phyloP scores from a whole-genome alignment of 2,888 invertebrate species.

The Sphaeridia pumilis region DNA sequence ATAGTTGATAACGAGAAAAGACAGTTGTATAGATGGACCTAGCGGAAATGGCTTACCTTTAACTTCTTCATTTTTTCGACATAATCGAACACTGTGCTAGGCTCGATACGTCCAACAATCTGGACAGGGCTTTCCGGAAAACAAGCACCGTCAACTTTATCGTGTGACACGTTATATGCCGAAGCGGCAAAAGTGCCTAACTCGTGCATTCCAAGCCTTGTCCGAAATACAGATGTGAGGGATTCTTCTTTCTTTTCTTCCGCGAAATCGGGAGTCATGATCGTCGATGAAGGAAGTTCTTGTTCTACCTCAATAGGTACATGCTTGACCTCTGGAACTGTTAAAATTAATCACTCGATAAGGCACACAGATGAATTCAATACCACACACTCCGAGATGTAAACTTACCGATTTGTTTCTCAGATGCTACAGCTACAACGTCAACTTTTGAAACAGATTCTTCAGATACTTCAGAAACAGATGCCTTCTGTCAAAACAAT shows the following conservation, averaged over 20 bases:
- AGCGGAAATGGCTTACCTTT: too few species aligned
- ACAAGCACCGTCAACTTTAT: slow-evolving; percentile 20
- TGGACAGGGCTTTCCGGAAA: slow-evolving; percentile 34
- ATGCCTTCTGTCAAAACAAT: too few species aligned
- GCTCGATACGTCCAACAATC: slow-evolving; percentile 82
- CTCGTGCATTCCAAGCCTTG: slow-evolving; percentile 31
- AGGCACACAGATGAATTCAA: too few species aligned
- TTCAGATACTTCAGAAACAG: too few species aligned
- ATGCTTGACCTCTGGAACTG: too few species aligned
- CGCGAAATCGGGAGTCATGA: slow-evolving; percentile 35
- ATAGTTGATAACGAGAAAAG: too few species aligned
- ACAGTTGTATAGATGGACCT: too few species aligned
- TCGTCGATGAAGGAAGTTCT: slow-evolving; percentile 35
- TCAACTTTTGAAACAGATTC: too few species aligned
- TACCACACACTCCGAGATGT: too few species aligned
- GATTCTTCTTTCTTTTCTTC: slow-evolving; percentile 19
- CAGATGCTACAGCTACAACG: too few species aligned
- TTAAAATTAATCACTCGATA: too few species aligned
- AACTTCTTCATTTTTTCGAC: slow-evolving; percentile 79
- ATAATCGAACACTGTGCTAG: slow-evolving; percentile 84
- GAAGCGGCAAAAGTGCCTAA: slow-evolving; percentile 29
- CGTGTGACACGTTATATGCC: slow-evolving; percentile 29
- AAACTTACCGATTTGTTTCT: too few species aligned
- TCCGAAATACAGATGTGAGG: slow-evolving; percentile 20
- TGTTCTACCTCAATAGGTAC: slow-evolving; percentile 33